Base-by-base conservation (phyloP, 2,797 vertebrate genomes). In the Myotis myotis region DNA sequence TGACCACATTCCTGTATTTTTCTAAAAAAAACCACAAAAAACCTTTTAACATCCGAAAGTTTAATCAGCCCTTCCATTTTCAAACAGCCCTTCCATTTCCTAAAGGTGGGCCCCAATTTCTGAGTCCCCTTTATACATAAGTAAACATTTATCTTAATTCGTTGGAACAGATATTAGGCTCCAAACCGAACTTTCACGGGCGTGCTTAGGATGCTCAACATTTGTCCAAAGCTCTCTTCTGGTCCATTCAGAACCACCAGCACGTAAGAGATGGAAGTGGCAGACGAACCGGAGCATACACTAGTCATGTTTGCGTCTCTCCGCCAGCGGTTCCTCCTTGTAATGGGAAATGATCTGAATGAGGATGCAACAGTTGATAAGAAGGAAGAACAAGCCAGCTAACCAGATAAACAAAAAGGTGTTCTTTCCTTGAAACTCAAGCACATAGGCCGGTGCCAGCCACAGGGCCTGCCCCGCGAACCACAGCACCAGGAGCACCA, bases 371-470 rank as follows among this genome's bases (percentile, higher is more conserved):
- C 98, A 98, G 97, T 99, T 99, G 96, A 99, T 98, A 47, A 98
- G 95, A 89, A 99, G 98, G 96, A 99, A 99, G 87, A 99, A 94
- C 96, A 99, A 97, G 9, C 99, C 98, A 15, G 99, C 98, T 25
- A 99, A 88, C 99, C 99, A 99, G 96, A 99, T 97, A 15, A 98
- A 94, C 89, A 99, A 71, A 96, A 99, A 99, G 28, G 99, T 99
- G 97, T 99, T 99, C 94, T 96, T 95, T 41, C 99, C 99, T 96
- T 99, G 98, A 97, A 99, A 99, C 97, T 99, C 99, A 90, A 99
- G 97, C 66, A 98, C 98, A 95, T 99, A 99, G 0, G 99, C 99
- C 0, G 99, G 99, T 36, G 97, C 91, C 87, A 99, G 97, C 99
- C 99, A 99, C 19, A 99, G 72, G 44, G 98, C 99, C 98, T 99